A percentile compares a stretch with the other conserved stretches of the same genome.
Evolutionary conservation across 2,113 vertebrate species (phyloP).

Genomic region (Cyanoliseus patagonus): DNA sequence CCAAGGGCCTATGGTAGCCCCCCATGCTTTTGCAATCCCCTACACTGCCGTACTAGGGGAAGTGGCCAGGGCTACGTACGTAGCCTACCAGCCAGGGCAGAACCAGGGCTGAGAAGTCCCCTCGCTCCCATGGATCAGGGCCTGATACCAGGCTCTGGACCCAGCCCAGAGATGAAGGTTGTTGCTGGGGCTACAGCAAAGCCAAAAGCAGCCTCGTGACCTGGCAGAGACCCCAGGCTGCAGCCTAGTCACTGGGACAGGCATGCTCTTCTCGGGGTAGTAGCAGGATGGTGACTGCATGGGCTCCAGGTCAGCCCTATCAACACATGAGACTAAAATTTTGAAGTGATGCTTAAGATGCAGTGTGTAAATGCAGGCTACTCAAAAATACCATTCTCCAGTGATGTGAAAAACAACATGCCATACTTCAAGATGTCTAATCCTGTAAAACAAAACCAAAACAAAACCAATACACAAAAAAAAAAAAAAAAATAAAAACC

Average conservation of each 20-base stretch:
- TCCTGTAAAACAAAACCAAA: neutral
- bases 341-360: neutral
- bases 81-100: neutral
- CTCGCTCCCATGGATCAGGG: neutral
- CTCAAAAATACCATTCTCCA: neutral
- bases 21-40: too few species aligned
- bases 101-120: neutral
- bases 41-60: too few species aligned
- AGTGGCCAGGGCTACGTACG: accelerated
- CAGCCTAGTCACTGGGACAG: neutral
- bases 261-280: neutral
- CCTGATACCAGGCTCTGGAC: neutral
- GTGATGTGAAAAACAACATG: neutral
- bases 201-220: neutral
- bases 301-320: too few species aligned
- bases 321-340: neutral
- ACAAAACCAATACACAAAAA: neutral
- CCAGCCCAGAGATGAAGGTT: neutral
- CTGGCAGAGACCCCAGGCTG: neutral
- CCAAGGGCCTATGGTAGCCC: too few species aligned
- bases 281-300: neutral
- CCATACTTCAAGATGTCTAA: neutral
- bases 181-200: neutral
- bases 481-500: too few species aligned
- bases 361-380: neutral